Conservation (phyloP, 1,140 invertebrate species). For the Drosophila equinoxialis region DNA sequence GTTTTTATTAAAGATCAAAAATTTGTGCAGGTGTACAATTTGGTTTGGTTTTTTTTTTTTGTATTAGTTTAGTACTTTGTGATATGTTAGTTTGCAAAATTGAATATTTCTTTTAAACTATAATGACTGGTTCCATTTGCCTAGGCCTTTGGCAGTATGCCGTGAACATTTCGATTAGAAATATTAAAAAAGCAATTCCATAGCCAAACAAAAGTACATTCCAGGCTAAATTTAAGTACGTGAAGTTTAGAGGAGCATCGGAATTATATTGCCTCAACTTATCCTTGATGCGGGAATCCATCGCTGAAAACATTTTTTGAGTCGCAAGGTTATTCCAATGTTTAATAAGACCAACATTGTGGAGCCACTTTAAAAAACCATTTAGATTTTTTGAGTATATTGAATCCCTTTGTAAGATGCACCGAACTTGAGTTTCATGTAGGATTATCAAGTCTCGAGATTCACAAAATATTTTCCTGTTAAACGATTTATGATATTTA, state of each 20-base stretch:
- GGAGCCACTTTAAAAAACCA: neutral
- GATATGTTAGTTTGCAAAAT: too few relatives aligned
- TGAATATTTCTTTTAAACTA: neutral
- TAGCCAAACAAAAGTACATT: constrained; percentile 1
- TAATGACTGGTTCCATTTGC: neutral
- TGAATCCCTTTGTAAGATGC: constrained; percentile 19
- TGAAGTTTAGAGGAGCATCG: constrained; percentile 5
- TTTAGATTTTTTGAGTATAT: constrained; percentile 4
- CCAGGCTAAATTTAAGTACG: constrained; percentile 5
- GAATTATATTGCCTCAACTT: neutral
- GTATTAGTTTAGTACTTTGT: too few relatives aligned
- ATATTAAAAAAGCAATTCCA: neutral
- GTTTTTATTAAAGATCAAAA: too few relatives aligned
- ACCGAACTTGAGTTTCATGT: neutral
- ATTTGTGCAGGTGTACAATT: too few relatives aligned
- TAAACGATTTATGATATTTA: neutral
- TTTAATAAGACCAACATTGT: neutral
- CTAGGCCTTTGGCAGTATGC: neutral
- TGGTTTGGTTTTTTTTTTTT: too few relatives aligned
- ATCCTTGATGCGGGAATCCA: neutral
- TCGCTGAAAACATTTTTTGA: neutral
- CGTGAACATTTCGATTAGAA: constrained; percentile 24
- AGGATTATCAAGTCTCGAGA: constrained; percentile 10
- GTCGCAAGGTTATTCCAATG: neutral
- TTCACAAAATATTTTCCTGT: neutral